Percentiles rank a stretch among this genome's conserved stretches.
These are phyloP conservation scores for Alces alces DNA, from an alignment of 2,113 vertebrate genomes.

Conservation along the genomic window DNA sequence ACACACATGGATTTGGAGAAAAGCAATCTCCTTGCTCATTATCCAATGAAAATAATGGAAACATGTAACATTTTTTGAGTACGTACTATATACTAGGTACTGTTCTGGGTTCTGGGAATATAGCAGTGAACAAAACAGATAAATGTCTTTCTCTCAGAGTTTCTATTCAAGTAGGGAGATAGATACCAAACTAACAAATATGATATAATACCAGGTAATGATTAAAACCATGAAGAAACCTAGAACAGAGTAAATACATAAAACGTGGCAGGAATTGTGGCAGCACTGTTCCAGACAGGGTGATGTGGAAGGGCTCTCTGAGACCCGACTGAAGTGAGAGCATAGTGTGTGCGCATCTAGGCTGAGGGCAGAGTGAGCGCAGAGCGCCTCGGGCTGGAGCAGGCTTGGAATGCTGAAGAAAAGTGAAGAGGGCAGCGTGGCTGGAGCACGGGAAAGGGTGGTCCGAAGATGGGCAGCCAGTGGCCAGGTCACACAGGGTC, in stretches of 20 bases:
- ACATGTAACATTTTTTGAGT: background rate
- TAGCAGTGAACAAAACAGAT: background rate
- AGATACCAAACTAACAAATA: background rate
- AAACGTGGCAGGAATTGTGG: background rate
- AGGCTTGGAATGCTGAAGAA: background rate
- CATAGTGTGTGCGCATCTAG: background rate
- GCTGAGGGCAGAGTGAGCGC: background rate
- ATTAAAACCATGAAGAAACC: background rate
- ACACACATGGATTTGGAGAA: background rate
- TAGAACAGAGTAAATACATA: background rate
- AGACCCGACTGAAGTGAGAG: background rate
- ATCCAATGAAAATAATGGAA: background rate
- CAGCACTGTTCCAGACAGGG: background rate
- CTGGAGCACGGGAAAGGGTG: background rate
- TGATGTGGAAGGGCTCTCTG: background rate
- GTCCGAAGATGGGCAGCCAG: background rate
- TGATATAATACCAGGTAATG: background rate
- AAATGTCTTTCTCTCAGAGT: background rate
- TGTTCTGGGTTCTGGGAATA: background rate
- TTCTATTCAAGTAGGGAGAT: constrained; percentile 5
- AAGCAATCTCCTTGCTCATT: background rate
- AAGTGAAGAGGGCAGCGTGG: background rate
- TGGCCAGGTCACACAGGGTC: too few relatives aligned
- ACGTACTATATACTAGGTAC: background rate
- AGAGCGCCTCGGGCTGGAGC: background rate